phyloP scores from a whole-genome alignment of 1,140 invertebrate genomes.

The Drosophila subobscura region DNA sequence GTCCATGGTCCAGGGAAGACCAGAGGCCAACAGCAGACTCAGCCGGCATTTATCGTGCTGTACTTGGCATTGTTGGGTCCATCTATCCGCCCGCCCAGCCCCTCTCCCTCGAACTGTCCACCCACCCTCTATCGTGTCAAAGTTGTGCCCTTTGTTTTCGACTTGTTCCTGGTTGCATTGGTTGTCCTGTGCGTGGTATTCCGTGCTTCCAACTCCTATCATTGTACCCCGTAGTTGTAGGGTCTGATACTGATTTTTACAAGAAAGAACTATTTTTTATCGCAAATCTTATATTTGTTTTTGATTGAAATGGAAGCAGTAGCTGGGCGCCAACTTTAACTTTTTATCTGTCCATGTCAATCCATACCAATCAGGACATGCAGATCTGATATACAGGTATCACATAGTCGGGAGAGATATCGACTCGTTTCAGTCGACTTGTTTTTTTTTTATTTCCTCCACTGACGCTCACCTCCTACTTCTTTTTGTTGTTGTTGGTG shows the following conservation, averaged over 20 bases:
- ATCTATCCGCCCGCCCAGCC: conserved; percentile 1
- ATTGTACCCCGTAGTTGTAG: no score
- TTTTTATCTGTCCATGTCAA: no score
- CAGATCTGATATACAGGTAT: no score
- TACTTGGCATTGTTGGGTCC: conserved; percentile 33
- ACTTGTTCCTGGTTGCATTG: conserved; percentile 38
- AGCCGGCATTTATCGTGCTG: conserved; percentile 25
- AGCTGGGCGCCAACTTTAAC: no score
- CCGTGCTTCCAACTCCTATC: conserved; percentile 7
- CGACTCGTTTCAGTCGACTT: no score
- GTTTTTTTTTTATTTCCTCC: no score
- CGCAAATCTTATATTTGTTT: conserved; percentile 10
- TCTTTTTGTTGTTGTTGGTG: conserved; percentile 21
- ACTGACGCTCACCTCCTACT: conserved; percentile 2
- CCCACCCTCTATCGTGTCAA: conserved; percentile 22
- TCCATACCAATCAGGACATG: no score
- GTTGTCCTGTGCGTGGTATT: conserved; percentile 48
- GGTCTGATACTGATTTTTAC: no score
- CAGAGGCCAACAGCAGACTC: conserved; percentile 30
- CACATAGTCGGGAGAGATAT: no score
- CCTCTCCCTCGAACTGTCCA: not conserved
- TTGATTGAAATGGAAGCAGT: not conserved
- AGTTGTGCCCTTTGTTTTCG: conserved; percentile 48
- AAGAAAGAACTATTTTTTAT: no score
- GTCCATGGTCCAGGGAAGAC: no score